Base-by-base conservation (phyloP, 2,797 vertebrate species). In the Etheostoma perlongum region DNA sequence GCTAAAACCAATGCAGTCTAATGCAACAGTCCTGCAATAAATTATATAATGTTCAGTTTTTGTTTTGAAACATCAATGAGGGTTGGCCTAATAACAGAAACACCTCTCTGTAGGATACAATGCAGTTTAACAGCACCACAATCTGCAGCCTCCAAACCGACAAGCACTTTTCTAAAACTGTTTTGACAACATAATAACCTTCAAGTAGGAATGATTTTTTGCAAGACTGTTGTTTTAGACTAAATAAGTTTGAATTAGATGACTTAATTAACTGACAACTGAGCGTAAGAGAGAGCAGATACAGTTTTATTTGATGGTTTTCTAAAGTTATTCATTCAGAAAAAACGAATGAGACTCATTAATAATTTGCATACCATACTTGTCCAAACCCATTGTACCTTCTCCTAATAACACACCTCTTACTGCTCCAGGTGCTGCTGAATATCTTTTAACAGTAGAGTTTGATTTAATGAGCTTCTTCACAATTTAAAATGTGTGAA, bases 401-500 rank as follows among this genome's bases (percentile, higher is more conserved):
- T 70, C 7, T 25, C 30, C 18, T 33, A 16, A 42, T 49, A 48
- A 33, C 18, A 75, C 55, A 70, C 46, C 27, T 59, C 18, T 30
- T 54, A 62, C 52, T 67, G 51, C 64, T 78, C 11, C 5, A 5
- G 42, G 48, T 36, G 57, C 58, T 64, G 57, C 30, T 54, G 57
- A 53, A 69, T 48, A 74, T 59, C 10, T 4, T 33, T 46, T 27
- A 18, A 72, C 13, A 49, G 19, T 15, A 27, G 3, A 67, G 16
- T 72, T 53, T 52, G 6, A 73, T 60, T 57, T 30, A 57, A 66
- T 68, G 11, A 55, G 44, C n/a, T 59, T 60, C 42, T 72, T 21
- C 13, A 48, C 15, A 65, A 61, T 84, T 66, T 33, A 52, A 73
- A 64, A 69, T 58, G 15, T 46, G 54, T 70, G 44, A 76, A 60